These are phyloP conservation scores for Thunnus maccoyii DNA, from an alignment of 2,113 vertebrate species.

Conservation along the genomic window DNA sequence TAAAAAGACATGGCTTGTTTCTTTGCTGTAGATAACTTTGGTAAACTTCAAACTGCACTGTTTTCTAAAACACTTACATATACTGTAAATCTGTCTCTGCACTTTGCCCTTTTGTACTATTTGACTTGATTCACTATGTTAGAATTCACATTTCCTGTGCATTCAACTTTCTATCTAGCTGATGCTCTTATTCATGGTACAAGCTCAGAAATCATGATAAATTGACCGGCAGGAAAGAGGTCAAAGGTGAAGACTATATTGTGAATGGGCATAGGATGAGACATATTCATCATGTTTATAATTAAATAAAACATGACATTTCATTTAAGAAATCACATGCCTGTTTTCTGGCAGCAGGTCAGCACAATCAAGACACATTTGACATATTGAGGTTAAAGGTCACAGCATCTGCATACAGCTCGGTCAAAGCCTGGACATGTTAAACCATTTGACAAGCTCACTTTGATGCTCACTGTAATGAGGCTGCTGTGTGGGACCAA, in stretches of 20 bases:
- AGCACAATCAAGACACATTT: background rate
- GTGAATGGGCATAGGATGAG: background rate
- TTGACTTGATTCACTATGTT: slow-evolving; percentile 14
- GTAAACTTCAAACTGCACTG: slow-evolving; percentile 60
- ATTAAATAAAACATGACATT: background rate
- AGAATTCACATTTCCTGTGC: slow-evolving; percentile 9
- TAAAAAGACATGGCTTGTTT: slow-evolving; percentile 36
- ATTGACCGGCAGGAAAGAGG: background rate
- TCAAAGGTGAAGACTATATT: slow-evolving; percentile 2
- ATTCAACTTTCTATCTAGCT: slow-evolving; percentile 14
- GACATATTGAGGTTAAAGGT: slow-evolving; percentile 46
- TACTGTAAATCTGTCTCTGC: slow-evolving; percentile 23
- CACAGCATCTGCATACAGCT: slow-evolving; percentile 22
- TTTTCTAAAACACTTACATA: slow-evolving; percentile 44
- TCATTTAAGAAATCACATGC: background rate
- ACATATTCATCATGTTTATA: too few relatives aligned
- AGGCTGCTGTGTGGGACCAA: background rate
- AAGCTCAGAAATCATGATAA: background rate
- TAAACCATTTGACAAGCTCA: slow-evolving; percentile 27
- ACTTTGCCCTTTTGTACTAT: slow-evolving; percentile 55
- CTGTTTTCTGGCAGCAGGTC: background rate
- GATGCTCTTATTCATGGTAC: background rate
- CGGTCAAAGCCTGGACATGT: slow-evolving; percentile 61
- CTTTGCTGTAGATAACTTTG: slow-evolving; percentile 41
- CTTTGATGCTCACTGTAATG: slow-evolving; percentile 24